Evolutionary conservation across 2,888 invertebrate species (phyloP).

Genomic region (Agrilus cyanescens): DNA sequence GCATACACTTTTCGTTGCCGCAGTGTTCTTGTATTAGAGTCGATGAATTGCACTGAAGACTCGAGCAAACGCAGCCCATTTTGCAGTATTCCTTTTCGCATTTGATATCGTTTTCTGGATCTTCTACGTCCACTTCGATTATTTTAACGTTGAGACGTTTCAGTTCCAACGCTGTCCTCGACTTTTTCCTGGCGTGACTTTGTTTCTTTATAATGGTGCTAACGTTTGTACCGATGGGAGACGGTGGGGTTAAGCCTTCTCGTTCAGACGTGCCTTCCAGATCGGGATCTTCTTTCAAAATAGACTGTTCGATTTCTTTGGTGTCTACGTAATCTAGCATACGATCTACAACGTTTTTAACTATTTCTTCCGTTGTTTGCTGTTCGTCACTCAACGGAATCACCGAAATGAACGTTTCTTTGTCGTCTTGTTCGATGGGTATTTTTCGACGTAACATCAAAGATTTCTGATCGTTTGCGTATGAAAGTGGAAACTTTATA

Average conservation of each 20-base stretch:
- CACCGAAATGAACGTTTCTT: slow-evolving; percentile 1
- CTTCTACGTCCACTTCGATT: slow-evolving; percentile 38
- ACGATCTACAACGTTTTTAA: slow-evolving; percentile 30
- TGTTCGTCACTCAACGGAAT: not conserved
- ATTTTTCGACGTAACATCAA: slow-evolving; percentile 36
- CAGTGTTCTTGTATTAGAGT: slow-evolving; percentile 43
- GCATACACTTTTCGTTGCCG: slow-evolving; percentile 48
- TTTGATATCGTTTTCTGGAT: slow-evolving; percentile 22
- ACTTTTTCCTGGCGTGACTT: slow-evolving; percentile 7
- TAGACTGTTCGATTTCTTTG: slow-evolving; percentile 30
- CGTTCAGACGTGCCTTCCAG: slow-evolving; percentile 20
- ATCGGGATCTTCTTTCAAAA: slow-evolving; percentile 14
- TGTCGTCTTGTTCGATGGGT: not conserved
- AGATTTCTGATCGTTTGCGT: slow-evolving; percentile 44
- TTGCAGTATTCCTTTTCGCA: slow-evolving; percentile 47
- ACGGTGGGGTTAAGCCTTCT: not conserved
- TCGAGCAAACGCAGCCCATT: slow-evolving; percentile 56
- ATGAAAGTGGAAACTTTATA: slow-evolving; percentile 46
- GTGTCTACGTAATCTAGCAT: slow-evolving; percentile 15
- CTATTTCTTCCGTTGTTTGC: slow-evolving; percentile 27
- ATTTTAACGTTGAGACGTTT: slow-evolving; percentile 54
- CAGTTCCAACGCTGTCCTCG: slow-evolving; percentile 36
- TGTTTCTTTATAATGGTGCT: not conserved
- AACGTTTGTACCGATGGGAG: slow-evolving; percentile 6
- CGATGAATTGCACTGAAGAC: slow-evolving; percentile 37